phyloP scores from a whole-genome alignment of 2,797 vertebrate genomes.

The Champsocephalus esox region DNA sequence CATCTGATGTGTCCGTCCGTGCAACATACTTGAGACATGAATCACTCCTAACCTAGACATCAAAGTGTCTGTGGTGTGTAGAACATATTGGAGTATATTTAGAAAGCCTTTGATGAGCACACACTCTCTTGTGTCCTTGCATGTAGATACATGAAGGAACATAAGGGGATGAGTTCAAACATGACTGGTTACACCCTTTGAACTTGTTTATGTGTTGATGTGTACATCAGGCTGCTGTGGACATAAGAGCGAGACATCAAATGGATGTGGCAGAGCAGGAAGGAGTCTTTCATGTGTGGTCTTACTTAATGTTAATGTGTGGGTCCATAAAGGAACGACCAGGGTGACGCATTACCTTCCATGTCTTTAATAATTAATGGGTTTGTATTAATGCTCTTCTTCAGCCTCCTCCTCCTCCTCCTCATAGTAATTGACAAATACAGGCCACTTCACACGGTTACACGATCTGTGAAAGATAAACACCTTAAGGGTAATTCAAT shows the following conservation, averaged over 20 bases:
- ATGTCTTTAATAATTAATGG: neutral
- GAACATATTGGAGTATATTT: conserved; percentile 30
- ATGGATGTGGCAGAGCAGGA: conserved; percentile 31
- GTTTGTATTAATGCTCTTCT: conserved; percentile 14
- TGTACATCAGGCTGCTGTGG: conserved; percentile 17
- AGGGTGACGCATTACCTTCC: conserved; percentile 15
- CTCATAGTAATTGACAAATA: conserved; percentile 29
- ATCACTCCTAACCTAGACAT: conserved; percentile 42
- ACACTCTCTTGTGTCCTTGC: conserved; percentile 27
- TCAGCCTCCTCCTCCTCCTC: neutral
- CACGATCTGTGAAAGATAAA: conserved; percentile 24
- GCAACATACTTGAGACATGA: conserved; percentile 1
- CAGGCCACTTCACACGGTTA: conserved; percentile 69
- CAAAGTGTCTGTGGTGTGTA: conserved; percentile 51
- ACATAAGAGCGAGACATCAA: conserved; percentile 48
- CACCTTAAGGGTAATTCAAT: conserved; percentile 19
- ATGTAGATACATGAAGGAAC: conserved; percentile 39
- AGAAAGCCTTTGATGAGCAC: conserved; percentile 58
- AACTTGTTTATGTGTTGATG: conserved; percentile 41
- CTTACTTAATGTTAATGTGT: conserved; percentile 3
- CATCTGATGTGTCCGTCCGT: conserved; percentile 15
- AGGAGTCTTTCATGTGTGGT: conserved; percentile 37
- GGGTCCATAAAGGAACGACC: conserved; percentile 18
- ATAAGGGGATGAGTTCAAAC: conserved; percentile 34
- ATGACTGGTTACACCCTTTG: conserved; percentile 43